These are phyloP conservation scores for Drosophila truncata DNA, from an alignment of 1,140 invertebrate genomes.

Conservation along the genomic window DNA sequence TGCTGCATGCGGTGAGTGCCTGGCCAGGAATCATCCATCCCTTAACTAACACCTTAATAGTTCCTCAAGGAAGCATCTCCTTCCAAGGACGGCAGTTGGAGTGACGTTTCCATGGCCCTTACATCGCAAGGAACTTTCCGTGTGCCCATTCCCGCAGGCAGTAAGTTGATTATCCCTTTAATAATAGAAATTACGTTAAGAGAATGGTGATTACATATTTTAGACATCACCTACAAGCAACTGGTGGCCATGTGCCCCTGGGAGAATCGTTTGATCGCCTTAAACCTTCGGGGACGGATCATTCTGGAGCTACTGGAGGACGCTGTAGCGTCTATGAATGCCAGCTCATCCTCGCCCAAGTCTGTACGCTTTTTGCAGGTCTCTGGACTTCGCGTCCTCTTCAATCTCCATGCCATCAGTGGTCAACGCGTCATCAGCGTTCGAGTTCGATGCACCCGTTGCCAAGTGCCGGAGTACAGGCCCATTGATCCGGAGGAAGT, in stretches of 20 bases:
- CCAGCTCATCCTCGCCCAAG: constrained; percentile 57
- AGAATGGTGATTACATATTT: constrained; percentile 15
- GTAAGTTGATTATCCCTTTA: constrained; percentile 34
- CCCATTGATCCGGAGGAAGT: constrained; percentile 85
- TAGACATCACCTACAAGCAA: constrained; percentile 89
- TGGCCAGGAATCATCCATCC: background rate
- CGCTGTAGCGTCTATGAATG: constrained; percentile 86
- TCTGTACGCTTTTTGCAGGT: constrained; percentile 87
- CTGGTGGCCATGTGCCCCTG: constrained; percentile 90
- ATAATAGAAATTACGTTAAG: background rate
- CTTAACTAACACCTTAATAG: constrained; percentile 23
- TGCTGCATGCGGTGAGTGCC: constrained; percentile 86
- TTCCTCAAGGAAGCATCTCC: constrained; percentile 46
- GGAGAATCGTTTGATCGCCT: constrained; percentile 89
- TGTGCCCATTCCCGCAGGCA: constrained; percentile 56
- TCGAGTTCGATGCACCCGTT: constrained; percentile 88
- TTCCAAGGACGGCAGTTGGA: constrained; percentile 43
- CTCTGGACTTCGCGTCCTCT: constrained; percentile 86
- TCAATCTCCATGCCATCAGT: constrained; percentile 85
- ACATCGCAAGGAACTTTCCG: constrained; percentile 69
- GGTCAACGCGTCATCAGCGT: constrained; percentile 87
- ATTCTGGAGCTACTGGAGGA: constrained; percentile 88
- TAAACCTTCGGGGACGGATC: constrained; percentile 88
- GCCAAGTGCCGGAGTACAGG: constrained; percentile 88
- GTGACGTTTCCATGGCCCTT: constrained; percentile 63